Percentiles rank a stretch among this genome's conserved stretches.
These are phyloP conservation scores for Rhynchonycteris naso DNA, from an alignment of 2,797 vertebrate species.

Conservation along the genomic window DNA sequence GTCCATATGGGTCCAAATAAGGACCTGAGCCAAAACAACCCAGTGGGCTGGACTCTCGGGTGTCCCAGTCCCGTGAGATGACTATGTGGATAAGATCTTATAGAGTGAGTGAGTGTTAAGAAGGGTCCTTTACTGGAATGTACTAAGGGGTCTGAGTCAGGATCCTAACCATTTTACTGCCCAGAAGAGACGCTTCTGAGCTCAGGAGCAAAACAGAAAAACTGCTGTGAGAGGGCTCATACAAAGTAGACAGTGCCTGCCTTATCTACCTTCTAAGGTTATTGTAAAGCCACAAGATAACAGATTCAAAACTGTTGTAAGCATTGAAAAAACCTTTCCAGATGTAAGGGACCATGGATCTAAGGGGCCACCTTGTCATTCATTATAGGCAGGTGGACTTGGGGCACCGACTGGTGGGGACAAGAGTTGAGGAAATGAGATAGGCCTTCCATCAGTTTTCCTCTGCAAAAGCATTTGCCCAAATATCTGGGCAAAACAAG, in stretches of 20 bases:
- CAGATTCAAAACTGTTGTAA: neutral
- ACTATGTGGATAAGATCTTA: neutral
- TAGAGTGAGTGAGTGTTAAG: no score
- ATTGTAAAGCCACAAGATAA: neutral
- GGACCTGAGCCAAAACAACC: neutral
- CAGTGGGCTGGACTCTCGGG: neutral
- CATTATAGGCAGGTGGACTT: neutral
- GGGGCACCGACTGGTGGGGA: neutral
- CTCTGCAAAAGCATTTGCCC: neutral
- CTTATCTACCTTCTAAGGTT: neutral
- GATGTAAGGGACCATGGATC: neutral
- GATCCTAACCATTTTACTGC: neutral
- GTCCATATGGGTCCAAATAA: neutral
- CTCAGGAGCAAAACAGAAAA: neutral
- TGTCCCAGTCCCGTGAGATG: neutral
- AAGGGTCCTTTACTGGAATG: neutral
- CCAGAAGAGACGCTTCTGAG: neutral
- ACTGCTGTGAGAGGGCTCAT: neutral
- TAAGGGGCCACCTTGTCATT: neutral
- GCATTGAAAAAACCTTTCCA: neutral
- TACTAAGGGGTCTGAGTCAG: neutral
- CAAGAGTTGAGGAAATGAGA: neutral
- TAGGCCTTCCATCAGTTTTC: neutral
- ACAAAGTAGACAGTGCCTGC: neutral
- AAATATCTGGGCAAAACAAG: neutral